Base-by-base conservation (phyloP, 2,888 invertebrate species). In the Protophormia terraenovae region DNA sequence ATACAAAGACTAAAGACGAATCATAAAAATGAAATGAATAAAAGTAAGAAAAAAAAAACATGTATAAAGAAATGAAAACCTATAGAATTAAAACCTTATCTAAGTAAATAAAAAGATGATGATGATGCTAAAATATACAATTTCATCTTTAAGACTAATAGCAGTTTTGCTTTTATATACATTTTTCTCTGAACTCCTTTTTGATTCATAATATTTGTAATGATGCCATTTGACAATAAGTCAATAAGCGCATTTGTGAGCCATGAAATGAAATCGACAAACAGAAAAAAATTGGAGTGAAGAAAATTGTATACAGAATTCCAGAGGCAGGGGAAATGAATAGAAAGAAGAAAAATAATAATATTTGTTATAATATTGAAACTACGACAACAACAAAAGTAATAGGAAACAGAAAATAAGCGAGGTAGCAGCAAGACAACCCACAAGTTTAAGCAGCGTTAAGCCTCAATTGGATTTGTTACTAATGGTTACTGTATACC, bases 141-240 rank as follows among this genome's bases (percentile, higher is more conserved):
- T 29, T 58, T 72, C n/a, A n/a, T n/a, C 50, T 50, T 50, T 22
- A 12, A 50, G 24, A 22, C 50, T 50, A 22, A 12, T 19, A 50
- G 10, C 19, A 50, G 50, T 12, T 50, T 47, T 47, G 16, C 16
- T 47, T n/a, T 47, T 19, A 47, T 47, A 6, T 19, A 16, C 19
- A 19, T 50, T 50, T 38, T 38, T 58, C 16, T 29, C 3, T 67
- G 1, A 50, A 50, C 47, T 77, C 2, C 35, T 16, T 29, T 32
- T 53, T 47, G 64, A 67, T 47, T 55, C 45, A 47, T 55, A 69
- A 62, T 66, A 76, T 82, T 71, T 81, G 62, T 85, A 87, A 86
- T 82, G 85, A 85, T 87, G 86, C 81, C 83, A 83, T 83, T 86
- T 87, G 86, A 81, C 86, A 86, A 87, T 85, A 87, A 86, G 86